Percentiles rank a stretch among this genome's conserved stretches.
These are phyloP conservation scores for Alectura lathami DNA, from an alignment of 2,113 vertebrate species.

Conservation along the genomic window DNA sequence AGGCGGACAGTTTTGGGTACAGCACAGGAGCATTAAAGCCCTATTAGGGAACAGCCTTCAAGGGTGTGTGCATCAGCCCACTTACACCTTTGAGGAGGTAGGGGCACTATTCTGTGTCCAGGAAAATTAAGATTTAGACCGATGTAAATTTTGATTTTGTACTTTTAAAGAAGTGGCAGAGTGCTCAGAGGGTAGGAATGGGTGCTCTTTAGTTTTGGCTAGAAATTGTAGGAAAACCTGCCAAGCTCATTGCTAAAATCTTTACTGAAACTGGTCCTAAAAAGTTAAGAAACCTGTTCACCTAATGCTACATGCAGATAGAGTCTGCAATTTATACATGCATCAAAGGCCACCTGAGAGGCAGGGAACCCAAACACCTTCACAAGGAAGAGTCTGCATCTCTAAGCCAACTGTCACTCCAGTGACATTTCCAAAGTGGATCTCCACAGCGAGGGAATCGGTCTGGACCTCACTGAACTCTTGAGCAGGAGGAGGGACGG, in stretches of 20 bases:
- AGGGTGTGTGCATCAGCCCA: accelerated
- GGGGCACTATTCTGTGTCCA: neutral
- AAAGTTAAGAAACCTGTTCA: neutral
- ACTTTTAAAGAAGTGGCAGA: neutral
- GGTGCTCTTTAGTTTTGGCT: neutral
- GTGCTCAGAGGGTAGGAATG: neutral
- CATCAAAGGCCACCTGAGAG: neutral
- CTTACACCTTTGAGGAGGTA: neutral
- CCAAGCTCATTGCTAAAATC: neutral
- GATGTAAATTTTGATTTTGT: neutral
- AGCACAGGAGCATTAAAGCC: neutral
- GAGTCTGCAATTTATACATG: neutral
- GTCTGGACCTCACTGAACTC: neutral
- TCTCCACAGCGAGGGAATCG: neutral
- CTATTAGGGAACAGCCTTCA: neutral
- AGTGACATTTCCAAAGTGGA: neutral
- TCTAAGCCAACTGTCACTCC: neutral
- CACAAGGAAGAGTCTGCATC: neutral
- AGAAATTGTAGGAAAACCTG: neutral
- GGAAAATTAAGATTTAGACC: neutral
- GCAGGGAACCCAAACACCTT: neutral
- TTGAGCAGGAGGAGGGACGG: neutral
- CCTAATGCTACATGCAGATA: neutral
- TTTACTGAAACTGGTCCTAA: neutral
- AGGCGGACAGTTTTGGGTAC: neutral